Evolutionary conservation across 2,113 vertebrate species (phyloP).

Genomic region (Siphamia tubifer): DNA sequence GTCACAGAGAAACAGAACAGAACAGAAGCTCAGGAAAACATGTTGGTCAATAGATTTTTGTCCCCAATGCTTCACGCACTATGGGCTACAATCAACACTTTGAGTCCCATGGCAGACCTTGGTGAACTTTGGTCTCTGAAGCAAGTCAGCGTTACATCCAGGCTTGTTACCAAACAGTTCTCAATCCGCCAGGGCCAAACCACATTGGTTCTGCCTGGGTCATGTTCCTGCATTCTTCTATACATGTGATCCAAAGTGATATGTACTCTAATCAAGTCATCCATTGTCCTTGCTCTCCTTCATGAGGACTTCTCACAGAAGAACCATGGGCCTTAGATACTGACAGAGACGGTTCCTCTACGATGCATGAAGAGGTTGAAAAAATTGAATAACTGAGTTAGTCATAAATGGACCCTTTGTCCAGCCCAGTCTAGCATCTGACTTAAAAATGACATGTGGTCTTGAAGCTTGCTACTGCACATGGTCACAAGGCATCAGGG

Average conservation of each 20-base stretch:
- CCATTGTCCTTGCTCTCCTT: conserved; percentile 65
- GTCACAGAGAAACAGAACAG: background rate
- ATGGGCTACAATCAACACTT: conserved; percentile 6
- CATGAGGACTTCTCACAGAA: conserved; percentile 50
- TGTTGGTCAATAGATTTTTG: conserved; percentile 22
- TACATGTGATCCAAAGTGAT: conserved; percentile 71
- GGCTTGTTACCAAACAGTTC: conserved; percentile 39
- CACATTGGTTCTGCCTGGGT: conserved; percentile 60
- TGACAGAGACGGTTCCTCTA: conserved; percentile 65
- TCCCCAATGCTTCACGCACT: background rate
- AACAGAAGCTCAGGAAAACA: background rate
- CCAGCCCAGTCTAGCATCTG: conserved; percentile 59
- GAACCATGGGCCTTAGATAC: conserved; percentile 41
- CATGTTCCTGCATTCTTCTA: conserved; percentile 61
- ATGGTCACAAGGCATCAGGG: conserved; percentile 53
- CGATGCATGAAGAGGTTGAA: conserved; percentile 48
- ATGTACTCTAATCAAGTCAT: conserved; percentile 59
- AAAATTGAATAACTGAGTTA: conserved; percentile 59
- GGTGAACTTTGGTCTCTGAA: conserved; percentile 22
- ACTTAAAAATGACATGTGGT: conserved; percentile 69
- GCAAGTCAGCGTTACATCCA: conserved; percentile 1
- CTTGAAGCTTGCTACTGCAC: conserved; percentile 29
- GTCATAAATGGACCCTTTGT: conserved; percentile 72
- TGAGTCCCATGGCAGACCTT: conserved; percentile 24
- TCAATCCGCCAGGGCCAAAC: conserved; percentile 42